Conservation (phyloP, 2,888 invertebrate genomes). For the Teleogryllus oceanicus region DNA sequence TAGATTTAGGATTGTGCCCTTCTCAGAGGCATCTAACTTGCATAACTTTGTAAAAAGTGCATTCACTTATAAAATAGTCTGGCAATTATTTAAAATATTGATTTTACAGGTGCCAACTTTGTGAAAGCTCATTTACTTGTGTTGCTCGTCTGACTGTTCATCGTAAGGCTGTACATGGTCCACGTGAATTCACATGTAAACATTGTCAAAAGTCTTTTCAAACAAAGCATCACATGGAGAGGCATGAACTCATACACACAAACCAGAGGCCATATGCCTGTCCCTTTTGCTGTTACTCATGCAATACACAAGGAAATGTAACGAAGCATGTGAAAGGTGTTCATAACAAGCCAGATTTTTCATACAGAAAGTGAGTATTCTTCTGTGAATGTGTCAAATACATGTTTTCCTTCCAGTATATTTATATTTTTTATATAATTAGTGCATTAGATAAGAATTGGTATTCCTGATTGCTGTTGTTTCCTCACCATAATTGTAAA, state of each 20-base stretch:
- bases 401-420: too few relatives aligned
- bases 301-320: conserved; percentile 42
- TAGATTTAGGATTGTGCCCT: too few relatives aligned
- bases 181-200: conserved; percentile 36
- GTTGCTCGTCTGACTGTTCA: conserved; percentile 36
- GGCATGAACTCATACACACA: conserved; percentile 39
- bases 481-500: too few relatives aligned
- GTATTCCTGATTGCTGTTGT: too few relatives aligned
- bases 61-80: too few relatives aligned
- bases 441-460: too few relatives aligned
- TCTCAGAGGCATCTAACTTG: too few relatives aligned
- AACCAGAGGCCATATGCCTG: conserved; percentile 39
- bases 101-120: conserved; percentile 35
- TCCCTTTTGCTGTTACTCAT: conserved; percentile 40
- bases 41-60: too few relatives aligned
- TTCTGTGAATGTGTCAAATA: too few relatives aligned
- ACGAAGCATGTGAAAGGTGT: conserved; percentile 41
- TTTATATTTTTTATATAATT: too few relatives aligned
- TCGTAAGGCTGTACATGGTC: conserved; percentile 36
- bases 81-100: too few relatives aligned
- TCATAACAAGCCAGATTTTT: conserved; percentile 40
- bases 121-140: conserved; percentile 36
- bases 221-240: conserved; percentile 39
- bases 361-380: conserved; percentile 38
- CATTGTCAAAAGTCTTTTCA: conserved; percentile 39